Evolutionary conservation across 2,888 invertebrate species (phyloP), one percentile per base, ranked within the genome.

Genomic region (Hypselothyrea guttata): DNA sequence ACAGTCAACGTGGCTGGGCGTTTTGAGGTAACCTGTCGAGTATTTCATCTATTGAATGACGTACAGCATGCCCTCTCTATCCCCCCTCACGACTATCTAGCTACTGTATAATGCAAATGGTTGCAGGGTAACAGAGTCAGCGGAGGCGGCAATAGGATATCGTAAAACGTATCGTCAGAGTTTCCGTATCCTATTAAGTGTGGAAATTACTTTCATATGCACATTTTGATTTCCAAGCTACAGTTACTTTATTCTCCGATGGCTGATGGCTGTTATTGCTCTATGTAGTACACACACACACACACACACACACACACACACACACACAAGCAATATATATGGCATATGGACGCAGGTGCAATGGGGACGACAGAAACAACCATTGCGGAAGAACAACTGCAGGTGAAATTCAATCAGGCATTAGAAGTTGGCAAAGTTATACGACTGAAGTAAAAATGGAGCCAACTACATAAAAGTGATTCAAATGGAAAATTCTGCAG

Each of bases 151-250:
- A 58, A 62, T 47, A 57, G 82, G 78, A 82, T 81, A 82, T 78
- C 67, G 73, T 82, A 84, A 79, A 81, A 71, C 78, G 75, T 82
- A 82, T 77, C 73, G 75, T 71, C 67, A 52, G 70, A 73, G 75
- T 68, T 81, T 81, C 81, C 84, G 84, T 75, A 84, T 81, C 78
- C 81, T 69, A 81, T 81, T 81, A 81, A 75, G 75, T 75, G 82
- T 78, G 84, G 82, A 81, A 84, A 81, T 81, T 67, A 81, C 81
- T 75, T 77, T 84, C 84, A 81, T 82, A 81, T 84, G 82, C 81
- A 83, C 78, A 84, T 81, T 81, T 82, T 84, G 75, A 81, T 81
- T 78, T 84, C 71, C 78, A 82, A 71, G 74, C 44, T 74, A 63
- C 75, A 74, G 47, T 52, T 47, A 51, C 56, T 70, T 65, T 47